Evolutionary conservation across 2,797 vertebrate species (phyloP).

Genomic region (Phoxinus dragarum): DNA sequence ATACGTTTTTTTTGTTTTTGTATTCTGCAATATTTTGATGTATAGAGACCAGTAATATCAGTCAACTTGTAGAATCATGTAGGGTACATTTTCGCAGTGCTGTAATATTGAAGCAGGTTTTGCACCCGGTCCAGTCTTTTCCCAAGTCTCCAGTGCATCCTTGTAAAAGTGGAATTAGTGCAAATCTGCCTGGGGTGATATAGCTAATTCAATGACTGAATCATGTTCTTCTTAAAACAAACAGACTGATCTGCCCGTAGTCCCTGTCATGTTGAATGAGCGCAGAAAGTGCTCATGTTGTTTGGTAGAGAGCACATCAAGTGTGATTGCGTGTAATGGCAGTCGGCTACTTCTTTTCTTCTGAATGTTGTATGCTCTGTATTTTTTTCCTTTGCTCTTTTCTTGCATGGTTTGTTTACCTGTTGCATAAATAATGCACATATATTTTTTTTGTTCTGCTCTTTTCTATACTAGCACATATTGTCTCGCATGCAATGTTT

Average conservation of each 20-base stretch:
- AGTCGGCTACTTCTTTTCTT: slow-evolving; percentile 26
- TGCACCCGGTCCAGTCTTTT: neutral
- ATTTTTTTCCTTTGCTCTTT: neutral
- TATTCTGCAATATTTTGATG: neutral
- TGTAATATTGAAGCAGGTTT: slow-evolving; percentile 6
- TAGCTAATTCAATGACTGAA: slow-evolving; percentile 43
- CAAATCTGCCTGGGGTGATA: slow-evolving; percentile 37
- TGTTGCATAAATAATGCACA: slow-evolving; percentile 25
- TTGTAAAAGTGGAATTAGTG: slow-evolving; percentile 51
- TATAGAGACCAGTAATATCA: neutral
- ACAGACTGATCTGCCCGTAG: slow-evolving; percentile 38
- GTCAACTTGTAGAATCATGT: neutral
- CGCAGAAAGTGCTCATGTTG: slow-evolving; percentile 17
- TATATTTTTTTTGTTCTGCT: slow-evolving; percentile 16
- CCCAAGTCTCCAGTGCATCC: slow-evolving; percentile 32
- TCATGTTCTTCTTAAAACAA: slow-evolving; percentile 50
- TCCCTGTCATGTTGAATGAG: slow-evolving; percentile 47
- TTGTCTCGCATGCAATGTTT: neutral
- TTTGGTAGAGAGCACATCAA: slow-evolving; percentile 37
- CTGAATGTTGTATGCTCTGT: neutral
- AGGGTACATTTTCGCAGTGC: neutral
- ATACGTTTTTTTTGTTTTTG: neutral
- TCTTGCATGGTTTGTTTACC: slow-evolving; percentile 30
- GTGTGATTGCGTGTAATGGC: slow-evolving; percentile 41
- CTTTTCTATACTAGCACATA: neutral